These are phyloP conservation scores for Perca fluviatilis DNA, from an alignment of 2,113 vertebrate genomes.

Conservation along the genomic window DNA sequence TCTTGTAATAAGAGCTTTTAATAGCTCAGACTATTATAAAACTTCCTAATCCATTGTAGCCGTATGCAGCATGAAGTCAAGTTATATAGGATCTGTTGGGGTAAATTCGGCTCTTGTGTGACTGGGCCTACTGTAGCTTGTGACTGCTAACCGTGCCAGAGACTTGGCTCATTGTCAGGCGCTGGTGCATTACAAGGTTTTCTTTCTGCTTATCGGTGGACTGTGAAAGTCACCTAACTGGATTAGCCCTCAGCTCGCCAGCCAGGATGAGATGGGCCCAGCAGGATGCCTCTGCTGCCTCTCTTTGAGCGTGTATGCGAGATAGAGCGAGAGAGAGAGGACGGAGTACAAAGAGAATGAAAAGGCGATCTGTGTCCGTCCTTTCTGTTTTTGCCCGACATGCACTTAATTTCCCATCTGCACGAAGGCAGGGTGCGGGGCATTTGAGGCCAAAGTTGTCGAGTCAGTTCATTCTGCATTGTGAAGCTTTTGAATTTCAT, in stretches of 20 bases:
- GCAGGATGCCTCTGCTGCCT: slow-evolving; percentile 64
- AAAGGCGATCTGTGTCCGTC: slow-evolving; percentile 41
- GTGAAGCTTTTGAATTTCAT: background rate
- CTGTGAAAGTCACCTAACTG: slow-evolving; percentile 87
- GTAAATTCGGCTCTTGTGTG: slow-evolving; percentile 19
- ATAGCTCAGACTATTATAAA: slow-evolving; percentile 34
- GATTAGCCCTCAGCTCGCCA: slow-evolving; percentile 79
- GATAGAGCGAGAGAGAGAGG: slow-evolving; percentile 43
- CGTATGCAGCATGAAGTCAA: slow-evolving; percentile 25
- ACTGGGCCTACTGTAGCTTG: slow-evolving; percentile 44
- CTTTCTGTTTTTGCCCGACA: slow-evolving; percentile 54
- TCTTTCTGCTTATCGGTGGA: slow-evolving; percentile 78
- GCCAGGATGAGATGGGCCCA: slow-evolving; percentile 71
- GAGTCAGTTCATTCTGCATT: background rate
- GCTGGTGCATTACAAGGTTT: slow-evolving; percentile 78
- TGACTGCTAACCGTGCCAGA: slow-evolving; percentile 40
- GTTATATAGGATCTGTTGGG: slow-evolving; percentile 39
- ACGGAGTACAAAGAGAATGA: slow-evolving; percentile 62
- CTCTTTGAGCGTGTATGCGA: slow-evolving; percentile 32
- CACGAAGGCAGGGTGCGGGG: background rate
- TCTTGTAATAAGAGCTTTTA: slow-evolving; percentile 35
- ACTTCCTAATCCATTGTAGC: slow-evolving; percentile 34
- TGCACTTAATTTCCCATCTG: slow-evolving; percentile 35
- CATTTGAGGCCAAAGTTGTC: slow-evolving; percentile 27
- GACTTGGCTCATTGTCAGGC: slow-evolving; percentile 73